These are phyloP conservation scores for Misgurnus mizolepis DNA, from an alignment of 2,113 vertebrate species.

Conservation along the genomic window DNA sequence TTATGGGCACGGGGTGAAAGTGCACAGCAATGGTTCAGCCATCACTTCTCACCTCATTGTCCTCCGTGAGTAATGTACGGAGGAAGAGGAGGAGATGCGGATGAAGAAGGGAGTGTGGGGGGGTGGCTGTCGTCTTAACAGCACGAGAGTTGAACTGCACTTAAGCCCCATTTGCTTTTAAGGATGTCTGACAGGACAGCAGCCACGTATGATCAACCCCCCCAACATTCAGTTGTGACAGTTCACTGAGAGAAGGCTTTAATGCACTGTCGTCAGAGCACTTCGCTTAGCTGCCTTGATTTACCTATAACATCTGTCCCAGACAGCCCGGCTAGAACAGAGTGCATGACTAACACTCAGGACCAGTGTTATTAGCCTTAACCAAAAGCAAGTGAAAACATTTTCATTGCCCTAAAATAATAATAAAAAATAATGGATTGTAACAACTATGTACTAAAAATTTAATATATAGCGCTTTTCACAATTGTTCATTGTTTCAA, in stretches of 20 bases:
- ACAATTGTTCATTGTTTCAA: too few species aligned
- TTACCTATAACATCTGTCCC: conserved; percentile 76
- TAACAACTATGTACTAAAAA: too few species aligned
- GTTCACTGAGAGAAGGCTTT: conserved; percentile 75
- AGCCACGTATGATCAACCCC: conserved; percentile 74
- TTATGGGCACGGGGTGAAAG: conserved; percentile 55
- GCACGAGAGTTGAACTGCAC: conserved; percentile 71
- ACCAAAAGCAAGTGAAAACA: neutral
- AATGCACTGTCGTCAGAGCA: conserved; percentile 77
- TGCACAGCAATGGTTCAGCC: conserved; percentile 56
- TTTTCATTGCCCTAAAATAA: neutral
- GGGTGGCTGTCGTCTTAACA: conserved; percentile 70
- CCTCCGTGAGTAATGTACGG: conserved; percentile 61
- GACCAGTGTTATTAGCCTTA: neutral
- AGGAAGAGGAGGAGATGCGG: conserved; percentile 50
- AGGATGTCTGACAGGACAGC: conserved; percentile 79
- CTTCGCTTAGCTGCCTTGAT: conserved; percentile 76
- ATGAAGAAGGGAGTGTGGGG: conserved; percentile 14
- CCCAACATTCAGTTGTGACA: conserved; percentile 68
- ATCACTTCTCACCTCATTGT: conserved; percentile 72
- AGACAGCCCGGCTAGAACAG: conserved; percentile 63
- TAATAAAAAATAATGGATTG: too few species aligned
- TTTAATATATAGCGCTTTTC: too few species aligned
- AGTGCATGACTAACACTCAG: conserved; percentile 1
- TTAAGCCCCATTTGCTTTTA: conserved; percentile 81